These are phyloP conservation scores for Chloroceryle aenea DNA, from an alignment of 2,113 vertebrate species.

Conservation along the genomic window DNA sequence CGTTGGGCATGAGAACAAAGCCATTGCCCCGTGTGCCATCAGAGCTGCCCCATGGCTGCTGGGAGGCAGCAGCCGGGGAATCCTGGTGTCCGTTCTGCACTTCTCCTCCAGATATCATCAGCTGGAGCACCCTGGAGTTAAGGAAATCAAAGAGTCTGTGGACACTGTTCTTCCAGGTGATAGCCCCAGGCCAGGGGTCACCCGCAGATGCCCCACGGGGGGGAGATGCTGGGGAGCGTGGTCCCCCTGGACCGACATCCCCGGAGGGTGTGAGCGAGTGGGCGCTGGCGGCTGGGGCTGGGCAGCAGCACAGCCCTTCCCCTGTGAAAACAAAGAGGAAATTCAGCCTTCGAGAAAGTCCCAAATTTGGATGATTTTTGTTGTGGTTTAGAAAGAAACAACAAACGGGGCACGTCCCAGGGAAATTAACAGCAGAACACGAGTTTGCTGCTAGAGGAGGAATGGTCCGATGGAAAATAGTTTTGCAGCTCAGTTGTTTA, in stretches of 20 bases:
- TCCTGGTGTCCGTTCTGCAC: fast-evolving
- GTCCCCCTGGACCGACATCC: not conserved
- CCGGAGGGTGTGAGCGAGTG: not conserved
- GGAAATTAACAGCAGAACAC: not conserved
- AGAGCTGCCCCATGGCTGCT: not conserved
- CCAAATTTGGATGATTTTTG: not conserved
- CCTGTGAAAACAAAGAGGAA: not conserved
- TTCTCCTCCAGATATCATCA: fast-evolving
- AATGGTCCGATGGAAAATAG: not conserved
- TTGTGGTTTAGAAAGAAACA: not conserved
- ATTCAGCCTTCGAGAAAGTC: not conserved
- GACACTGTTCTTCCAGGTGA: not conserved
- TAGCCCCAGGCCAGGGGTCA: not conserved
- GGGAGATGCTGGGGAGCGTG: fast-evolving
- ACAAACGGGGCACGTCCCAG: not conserved
- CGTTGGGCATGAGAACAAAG: fast-evolving
- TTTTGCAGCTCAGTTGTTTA: not conserved
- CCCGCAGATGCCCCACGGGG: not conserved
- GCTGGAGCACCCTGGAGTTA: fast-evolving
- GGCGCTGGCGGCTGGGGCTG: not conserved
- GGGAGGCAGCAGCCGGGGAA: not conserved
- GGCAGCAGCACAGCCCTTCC: not conserved
- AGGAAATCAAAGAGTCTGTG: not conserved
- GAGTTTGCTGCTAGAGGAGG: not conserved
- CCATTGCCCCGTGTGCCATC: fast-evolving